These are phyloP conservation scores for Neostethus bicornis DNA, from an alignment of 2,797 vertebrate species.

Conservation along the genomic window DNA sequence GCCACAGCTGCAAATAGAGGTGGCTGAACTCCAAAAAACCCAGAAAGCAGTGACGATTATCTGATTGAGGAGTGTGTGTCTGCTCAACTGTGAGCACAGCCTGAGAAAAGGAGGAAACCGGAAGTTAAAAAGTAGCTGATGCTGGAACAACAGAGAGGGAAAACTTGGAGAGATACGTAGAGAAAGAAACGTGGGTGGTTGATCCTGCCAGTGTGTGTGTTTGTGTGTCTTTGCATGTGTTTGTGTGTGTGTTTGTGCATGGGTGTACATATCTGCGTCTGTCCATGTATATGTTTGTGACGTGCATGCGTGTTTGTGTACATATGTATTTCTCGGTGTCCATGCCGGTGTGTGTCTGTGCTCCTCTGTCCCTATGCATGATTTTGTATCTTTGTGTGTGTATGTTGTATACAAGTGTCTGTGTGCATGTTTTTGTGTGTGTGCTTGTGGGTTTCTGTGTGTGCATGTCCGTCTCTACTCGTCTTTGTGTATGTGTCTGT, in stretches of 20 bases:
- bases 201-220: constrained; percentile 36
- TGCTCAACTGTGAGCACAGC: constrained; percentile 12
- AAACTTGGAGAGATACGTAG: constrained; percentile 32
- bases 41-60: too few relatives aligned
- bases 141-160: background rate
- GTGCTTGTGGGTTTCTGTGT: constrained; percentile 24
- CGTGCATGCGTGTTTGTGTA: constrained; percentile 15
- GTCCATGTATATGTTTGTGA: constrained; percentile 18
- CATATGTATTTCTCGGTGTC: constrained; percentile 13
- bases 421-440: constrained; percentile 1
- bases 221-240: too few relatives aligned
- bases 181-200: constrained; percentile 64
- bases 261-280: constrained; percentile 11
- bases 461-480: too few relatives aligned
- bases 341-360: constrained; percentile 4
- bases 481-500: constrained; percentile 7
- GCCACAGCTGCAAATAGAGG: constrained; percentile 32
- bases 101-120: background rate
- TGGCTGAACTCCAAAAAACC: constrained; percentile 33
- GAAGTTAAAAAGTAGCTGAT: background rate
- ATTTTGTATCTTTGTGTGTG: constrained; percentile 5
- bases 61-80: too few relatives aligned
- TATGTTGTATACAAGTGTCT: constrained; percentile 17
- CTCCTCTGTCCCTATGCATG: constrained; percentile 21
- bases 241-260: constrained; percentile 7